Base-by-base conservation (phyloP, 2,888 invertebrate genomes). In the Liodrosophila aerea region DNA sequence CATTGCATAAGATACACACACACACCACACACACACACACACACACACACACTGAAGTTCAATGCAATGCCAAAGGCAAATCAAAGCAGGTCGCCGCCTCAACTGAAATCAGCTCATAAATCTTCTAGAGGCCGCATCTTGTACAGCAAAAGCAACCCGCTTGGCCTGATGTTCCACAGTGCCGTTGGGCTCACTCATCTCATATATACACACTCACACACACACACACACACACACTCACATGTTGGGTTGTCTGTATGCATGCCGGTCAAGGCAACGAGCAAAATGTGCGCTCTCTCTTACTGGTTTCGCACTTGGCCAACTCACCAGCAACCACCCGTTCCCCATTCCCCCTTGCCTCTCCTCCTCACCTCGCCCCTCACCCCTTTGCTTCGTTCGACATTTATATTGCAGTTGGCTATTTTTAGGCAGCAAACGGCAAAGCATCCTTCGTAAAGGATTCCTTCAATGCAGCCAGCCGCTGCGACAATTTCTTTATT, bases 181-280 rank as follows among this genome's bases (percentile, higher is more conserved):
- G 22, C 22, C 22, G 22, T 5, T 22, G 22, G 22, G 22, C 22
- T 4, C 22, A 22, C 22, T 22, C 22, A 22, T 22, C 22, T 22
- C 22, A 4, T 22, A 4, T 5, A 22, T 5, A 22, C 22, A 22
- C 22, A 22, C 22, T 4, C 22, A 22, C 22, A 22, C 22, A 22
- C 22, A 22, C 22, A 22, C 22, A 22, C 22, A 22, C 22, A 22
- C 22, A 12, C 12, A 1, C 40, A 8, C 8, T 11, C 37, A 30
- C 62, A 36, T 51, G 12, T 45, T 46, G 46, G 58, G 33, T 40
- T 49, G 37, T 51, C 39, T 56, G 53, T 53, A 36, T 64, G 56
- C 50, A 73, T 73, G 73, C 77, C 76, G 75, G 76, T 76, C 76
- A 77, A 76, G 77, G 77, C 76, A 75, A 58, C 33, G 31, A 37